Base-by-base conservation (phyloP, 2,888 invertebrate genomes). In the Chaetogeoica ovagalla region DNA sequence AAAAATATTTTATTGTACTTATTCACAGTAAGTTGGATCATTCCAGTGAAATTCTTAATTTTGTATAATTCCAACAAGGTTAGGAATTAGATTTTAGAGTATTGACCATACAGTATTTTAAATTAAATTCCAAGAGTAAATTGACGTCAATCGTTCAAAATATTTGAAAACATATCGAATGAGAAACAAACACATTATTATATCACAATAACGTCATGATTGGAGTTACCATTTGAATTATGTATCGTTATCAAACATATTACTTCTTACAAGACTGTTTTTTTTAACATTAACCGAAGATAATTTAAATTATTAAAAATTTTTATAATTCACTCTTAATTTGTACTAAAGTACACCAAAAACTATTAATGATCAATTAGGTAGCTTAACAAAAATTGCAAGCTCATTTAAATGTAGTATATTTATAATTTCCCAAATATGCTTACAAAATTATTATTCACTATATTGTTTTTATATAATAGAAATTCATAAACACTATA, bases 101-200 rank as follows among this genome's bases (percentile, higher is more conserved):
- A 55, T 55, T 19, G 19, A 55, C 6, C 19, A 55, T 55, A 21
- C 13, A 71, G 7, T 59, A 21, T 21, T 59, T 57, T 65, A 21
- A 55, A 73, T 52, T 30, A 5, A 52, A 73, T n/a, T 62, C n/a
- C 21, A 17, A 23, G 21, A 17, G 17, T 60, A 8, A 59, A 43
- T 19, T 48, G 23, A 37, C 6, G 11, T 65, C 37, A 37, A 66
- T 73, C 63, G 21, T 21, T 65, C 17, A 55, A 65, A 66, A 43
- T 39, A 43, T 71, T 59, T 37, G 15, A 65, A 66, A 59, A 66
- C 75, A 75, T 75, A 75, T 75, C 75, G 66, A 43, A 66, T 66
- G 55, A 66, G 17, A 75, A 57, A 57, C 21, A 74, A 60, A 43
- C 43, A 43, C 43, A 72, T 23, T 60, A 59, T 75, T 66, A 15